These are phyloP conservation scores for Hoplodrina ambigua DNA, from an alignment of 2,888 invertebrate species.

Conservation along the genomic window DNA sequence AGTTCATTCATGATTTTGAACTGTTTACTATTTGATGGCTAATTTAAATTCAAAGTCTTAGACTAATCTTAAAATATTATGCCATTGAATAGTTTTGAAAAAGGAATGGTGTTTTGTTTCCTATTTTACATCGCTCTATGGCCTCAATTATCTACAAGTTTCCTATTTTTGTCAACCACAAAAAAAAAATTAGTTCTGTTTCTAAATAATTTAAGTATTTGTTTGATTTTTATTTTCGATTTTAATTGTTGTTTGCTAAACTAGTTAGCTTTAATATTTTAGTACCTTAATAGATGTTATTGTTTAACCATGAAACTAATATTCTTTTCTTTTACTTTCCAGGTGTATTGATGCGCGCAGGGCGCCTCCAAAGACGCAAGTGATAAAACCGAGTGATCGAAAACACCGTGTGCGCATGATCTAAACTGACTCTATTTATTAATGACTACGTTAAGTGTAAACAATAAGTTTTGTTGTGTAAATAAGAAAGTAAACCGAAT, in stretches of 20 bases:
- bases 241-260: no score
- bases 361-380: constrained; percentile 70
- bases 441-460: constrained; percentile 67
- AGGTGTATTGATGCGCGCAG: constrained; percentile 78
- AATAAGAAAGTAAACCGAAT: constrained; percentile 70
- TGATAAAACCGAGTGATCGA: constrained; percentile 77
- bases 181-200: no score
- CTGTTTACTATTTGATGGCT: constrained; percentile 9
- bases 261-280: no score
- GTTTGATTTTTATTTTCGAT: no score
- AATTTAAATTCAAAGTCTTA: not conserved
- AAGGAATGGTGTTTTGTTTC: not conserved
- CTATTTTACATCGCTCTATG: not conserved
- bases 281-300: not conserved
- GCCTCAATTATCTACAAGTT: not conserved
- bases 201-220: no score
- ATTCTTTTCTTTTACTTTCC: constrained; percentile 61
- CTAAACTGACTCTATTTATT: constrained; percentile 82
- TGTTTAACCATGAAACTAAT: constrained; percentile 5
- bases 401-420: constrained; percentile 68
- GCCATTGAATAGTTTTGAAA: not conserved
- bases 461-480: constrained; percentile 70
- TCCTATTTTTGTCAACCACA: not conserved
- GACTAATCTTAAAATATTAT: not conserved
- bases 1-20: constrained; percentile 43